These are phyloP conservation scores for Phyllotreta cruciferae DNA, from an alignment of 2,888 invertebrate genomes.

Conservation along the genomic window DNA sequence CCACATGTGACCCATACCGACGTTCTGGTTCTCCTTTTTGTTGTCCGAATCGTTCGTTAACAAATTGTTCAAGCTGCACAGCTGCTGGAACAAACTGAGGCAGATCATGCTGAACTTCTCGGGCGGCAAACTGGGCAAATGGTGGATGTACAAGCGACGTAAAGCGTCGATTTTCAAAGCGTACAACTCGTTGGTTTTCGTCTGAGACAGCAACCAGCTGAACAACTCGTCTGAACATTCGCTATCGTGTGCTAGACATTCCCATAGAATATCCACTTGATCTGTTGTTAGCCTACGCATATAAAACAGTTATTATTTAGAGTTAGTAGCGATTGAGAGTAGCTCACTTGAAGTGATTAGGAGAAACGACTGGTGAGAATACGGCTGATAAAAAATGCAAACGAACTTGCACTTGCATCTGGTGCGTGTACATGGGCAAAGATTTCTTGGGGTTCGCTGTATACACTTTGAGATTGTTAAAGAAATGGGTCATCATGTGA, in stretches of 20 bases:
- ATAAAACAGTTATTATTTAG: conserved; percentile 19
- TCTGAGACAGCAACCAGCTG: conserved; percentile 91
- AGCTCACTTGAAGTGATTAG: conserved; percentile 80
- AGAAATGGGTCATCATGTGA: conserved; percentile 92
- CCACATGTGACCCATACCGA: conserved; percentile 95
- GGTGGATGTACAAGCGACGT: conserved; percentile 85
- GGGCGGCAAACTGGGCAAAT: conserved; percentile 86
- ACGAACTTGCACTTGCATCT: conserved; percentile 89
- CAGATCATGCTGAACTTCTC: conserved; percentile 93
- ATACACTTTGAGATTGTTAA: conserved; percentile 84
- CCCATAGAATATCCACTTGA: conserved; percentile 92
- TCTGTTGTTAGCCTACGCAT: conserved; percentile 74
- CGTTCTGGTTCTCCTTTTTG: conserved; percentile 64
- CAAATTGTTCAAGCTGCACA: conserved; percentile 85
- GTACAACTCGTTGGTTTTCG: conserved; percentile 90
- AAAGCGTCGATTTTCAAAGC: conserved; percentile 87
- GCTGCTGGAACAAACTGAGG: conserved; percentile 87
- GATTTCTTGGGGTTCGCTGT: conserved; percentile 59
- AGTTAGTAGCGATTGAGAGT: neutral
- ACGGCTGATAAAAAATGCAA: conserved; percentile 92
- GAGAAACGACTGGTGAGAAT: conserved; percentile 89
- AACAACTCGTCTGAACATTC: conserved; percentile 92
- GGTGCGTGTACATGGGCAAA: conserved; percentile 70
- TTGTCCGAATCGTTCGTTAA: conserved; percentile 69
- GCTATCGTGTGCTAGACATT: conserved; percentile 83